Evolutionary conservation across 1,140 invertebrate species (phyloP).

Genomic region (Brachystomella parvula): DNA sequence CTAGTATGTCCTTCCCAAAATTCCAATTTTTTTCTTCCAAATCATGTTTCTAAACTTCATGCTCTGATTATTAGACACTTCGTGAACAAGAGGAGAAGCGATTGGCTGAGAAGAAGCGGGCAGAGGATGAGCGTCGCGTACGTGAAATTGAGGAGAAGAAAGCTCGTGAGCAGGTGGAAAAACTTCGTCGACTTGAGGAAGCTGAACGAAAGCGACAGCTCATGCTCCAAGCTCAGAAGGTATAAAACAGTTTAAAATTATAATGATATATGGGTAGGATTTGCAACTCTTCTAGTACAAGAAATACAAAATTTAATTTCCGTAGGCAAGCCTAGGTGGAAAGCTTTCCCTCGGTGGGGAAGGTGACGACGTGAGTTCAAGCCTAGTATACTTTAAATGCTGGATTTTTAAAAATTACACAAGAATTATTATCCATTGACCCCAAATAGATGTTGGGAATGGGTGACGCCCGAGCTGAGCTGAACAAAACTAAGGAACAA

Average conservation of each 20-base stretch:
- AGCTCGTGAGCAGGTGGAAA: constrained; percentile 45
- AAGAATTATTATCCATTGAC: not conserved
- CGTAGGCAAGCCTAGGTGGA: not conserved
- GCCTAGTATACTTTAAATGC: too few relatives aligned
- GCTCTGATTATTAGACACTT: constrained; percentile 40
- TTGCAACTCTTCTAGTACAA: not conserved
- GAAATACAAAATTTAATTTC: not conserved
- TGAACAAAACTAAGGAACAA: constrained; percentile 58
- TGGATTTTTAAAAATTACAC: constrained; percentile 1
- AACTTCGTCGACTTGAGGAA: constrained; percentile 48
- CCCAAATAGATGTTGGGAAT: constrained; percentile 9
- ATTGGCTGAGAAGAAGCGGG: constrained; percentile 44
- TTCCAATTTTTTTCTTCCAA: not conserved
- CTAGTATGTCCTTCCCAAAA: too few relatives aligned
- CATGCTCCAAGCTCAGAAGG: constrained; percentile 40
- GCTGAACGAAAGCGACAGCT: constrained; percentile 46
- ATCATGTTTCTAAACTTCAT: constrained; percentile 21
- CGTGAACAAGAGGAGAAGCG: constrained; percentile 46
- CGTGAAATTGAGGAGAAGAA: constrained; percentile 43
- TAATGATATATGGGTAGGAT: too few relatives aligned
- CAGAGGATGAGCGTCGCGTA: constrained; percentile 44
- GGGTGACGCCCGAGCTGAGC: constrained; percentile 44
- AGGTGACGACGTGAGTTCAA: not conserved
- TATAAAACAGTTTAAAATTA: constrained; percentile 17
- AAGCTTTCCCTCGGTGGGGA: constrained; percentile 24